Evolutionary conservation across 2,888 invertebrate genomes (phyloP), one percentile per base, ranked within the genome.

Genomic region (Himalopsyche japonica): DNA sequence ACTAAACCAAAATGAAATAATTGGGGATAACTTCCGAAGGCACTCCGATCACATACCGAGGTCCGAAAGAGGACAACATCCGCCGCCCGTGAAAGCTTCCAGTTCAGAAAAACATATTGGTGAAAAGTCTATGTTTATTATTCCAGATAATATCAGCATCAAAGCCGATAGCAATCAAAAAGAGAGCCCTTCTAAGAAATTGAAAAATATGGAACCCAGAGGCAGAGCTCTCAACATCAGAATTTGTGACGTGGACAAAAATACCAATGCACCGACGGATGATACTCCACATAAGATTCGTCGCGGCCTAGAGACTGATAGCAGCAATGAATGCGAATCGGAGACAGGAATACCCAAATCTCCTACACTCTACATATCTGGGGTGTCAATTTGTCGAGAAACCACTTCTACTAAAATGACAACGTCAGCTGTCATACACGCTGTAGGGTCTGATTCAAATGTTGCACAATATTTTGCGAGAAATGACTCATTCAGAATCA

Each of bases 291-390:
- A 76, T 7, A 86, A 85, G 70, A 84, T 84, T 7, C 82, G 82
- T 76, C 84, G 89, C 82, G 88, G 89, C 18, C 87, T 92, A 80
- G 92, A 92, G 88, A 92, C 92, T 0, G 92, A 92, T 86, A 92
- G 92, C 88, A 91, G 91, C 10, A 92, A 92, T 87, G 93, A 93
- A 87, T 93, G 92, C 88, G 93, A 93, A 89, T 92, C 92, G n/a
- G 93, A 93, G 88, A 93, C 93, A 0, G 93, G 93, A 3, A 93
- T 93, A 78, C 93, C 93, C 15, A 92, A 92, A 88, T 93, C 93
- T 3, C 93, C 93, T 12, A 93, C 93, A 0, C 88, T 93, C n/a
- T 93, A 92, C 88, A 93, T 93, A 85, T 93, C 93, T 32, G 93
- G 93, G 32, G 93, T 93, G 12, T 93, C 93, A n/a, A 93, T 93